These are phyloP conservation scores for Melipona beecheii DNA, from an alignment of 2,888 invertebrate species.

Conservation along the genomic window DNA sequence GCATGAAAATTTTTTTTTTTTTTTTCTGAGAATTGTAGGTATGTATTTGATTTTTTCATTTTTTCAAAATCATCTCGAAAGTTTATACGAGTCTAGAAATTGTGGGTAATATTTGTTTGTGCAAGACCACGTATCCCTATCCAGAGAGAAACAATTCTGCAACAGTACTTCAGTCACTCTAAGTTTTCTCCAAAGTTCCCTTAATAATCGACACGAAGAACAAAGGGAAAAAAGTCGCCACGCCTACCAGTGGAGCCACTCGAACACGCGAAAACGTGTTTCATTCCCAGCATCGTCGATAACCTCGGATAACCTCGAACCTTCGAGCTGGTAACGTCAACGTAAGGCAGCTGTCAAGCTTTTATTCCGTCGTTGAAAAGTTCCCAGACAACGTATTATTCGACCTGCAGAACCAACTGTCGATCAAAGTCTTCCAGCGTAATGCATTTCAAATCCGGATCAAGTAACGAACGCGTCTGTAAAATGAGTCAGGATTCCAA, in stretches of 20 bases:
- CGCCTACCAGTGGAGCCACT: neutral
- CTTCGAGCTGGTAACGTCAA: neutral
- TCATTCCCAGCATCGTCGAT: neutral
- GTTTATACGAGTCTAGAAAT: too few species aligned
- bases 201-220: neutral
- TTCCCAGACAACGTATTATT: slow-evolving; percentile 29
- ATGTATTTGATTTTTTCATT: neutral
- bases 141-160: neutral
- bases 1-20: neutral
- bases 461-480: slow-evolving; percentile 36
- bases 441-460: slow-evolving; percentile 45
- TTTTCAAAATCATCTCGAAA: too few species aligned
- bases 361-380: slow-evolving; percentile 25
- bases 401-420: slow-evolving; percentile 39
- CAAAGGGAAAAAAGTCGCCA: neutral
- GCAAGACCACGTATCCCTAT: neutral
- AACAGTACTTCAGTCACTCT: neutral
- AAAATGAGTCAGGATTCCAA: slow-evolving; percentile 38
- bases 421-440: slow-evolving; percentile 38
- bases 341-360: slow-evolving; percentile 13
- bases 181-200: neutral
- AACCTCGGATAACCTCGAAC: neutral
- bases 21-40: neutral
- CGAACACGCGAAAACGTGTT: neutral
- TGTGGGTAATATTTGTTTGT: too few species aligned